Conservation (phyloP, 2,888 invertebrate genomes). For the Diachrysia chrysitis region DNA sequence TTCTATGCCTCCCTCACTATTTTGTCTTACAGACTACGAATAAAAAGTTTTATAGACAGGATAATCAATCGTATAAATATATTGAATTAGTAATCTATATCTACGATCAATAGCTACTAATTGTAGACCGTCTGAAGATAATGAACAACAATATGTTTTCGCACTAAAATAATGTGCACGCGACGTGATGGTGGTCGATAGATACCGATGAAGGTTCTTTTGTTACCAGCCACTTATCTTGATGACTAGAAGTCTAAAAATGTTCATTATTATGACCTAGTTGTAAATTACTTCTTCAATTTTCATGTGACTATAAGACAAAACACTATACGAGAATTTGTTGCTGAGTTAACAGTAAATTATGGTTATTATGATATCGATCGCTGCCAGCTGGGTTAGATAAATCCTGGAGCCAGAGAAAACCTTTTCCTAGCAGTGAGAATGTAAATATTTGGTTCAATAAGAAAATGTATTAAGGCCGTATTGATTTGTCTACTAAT, state of each 20-base stretch:
- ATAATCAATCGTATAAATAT: background rate
- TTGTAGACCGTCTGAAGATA: slow-evolving; percentile 40
- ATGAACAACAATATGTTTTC: slow-evolving; percentile 24
- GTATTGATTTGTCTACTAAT: too few relatives aligned
- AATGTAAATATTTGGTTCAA: too few relatives aligned
- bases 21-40: background rate
- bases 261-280: slow-evolving; percentile 13
- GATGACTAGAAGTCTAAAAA: slow-evolving; percentile 30
- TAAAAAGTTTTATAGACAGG: background rate
- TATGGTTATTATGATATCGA: too few relatives aligned
- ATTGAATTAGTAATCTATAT: slow-evolving; percentile 6
- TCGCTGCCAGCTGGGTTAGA: too few relatives aligned
- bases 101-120: slow-evolving; percentile 24
- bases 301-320: background rate
- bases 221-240: slow-evolving; percentile 18
- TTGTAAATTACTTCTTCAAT: slow-evolving; percentile 15
- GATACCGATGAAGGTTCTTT: slow-evolving; percentile 25
- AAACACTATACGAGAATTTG: too few relatives aligned
- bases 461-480: too few relatives aligned
- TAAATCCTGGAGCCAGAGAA: too few relatives aligned
- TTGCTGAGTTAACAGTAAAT: too few relatives aligned
- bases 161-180: slow-evolving; percentile 27
- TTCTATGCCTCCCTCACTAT: too few relatives aligned
- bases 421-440: too few relatives aligned
- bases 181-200: slow-evolving; percentile 36